Percentiles rank a stretch among this genome's conserved stretches.
These are phyloP conservation scores for Nephrotoma flavescens DNA, from an alignment of 2,888 invertebrate species.

Conservation along the genomic window DNA sequence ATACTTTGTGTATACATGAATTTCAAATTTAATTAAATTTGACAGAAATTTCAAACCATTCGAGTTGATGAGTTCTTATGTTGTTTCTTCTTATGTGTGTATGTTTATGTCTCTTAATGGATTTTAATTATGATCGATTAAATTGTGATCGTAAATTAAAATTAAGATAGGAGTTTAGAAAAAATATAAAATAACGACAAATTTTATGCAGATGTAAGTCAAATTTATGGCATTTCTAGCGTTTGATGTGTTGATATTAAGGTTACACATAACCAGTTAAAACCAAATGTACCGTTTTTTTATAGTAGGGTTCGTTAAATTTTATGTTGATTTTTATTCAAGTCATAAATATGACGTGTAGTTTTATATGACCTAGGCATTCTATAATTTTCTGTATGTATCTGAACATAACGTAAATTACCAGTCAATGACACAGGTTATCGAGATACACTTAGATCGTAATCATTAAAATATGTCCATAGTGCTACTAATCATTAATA, in stretches of 20 bases:
- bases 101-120: neutral
- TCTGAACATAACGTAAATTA: too few species aligned
- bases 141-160: neutral
- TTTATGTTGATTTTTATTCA: too few species aligned
- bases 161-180: neutral
- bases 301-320: too few species aligned
- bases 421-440: too few species aligned
- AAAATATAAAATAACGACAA: neutral
- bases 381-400: too few species aligned
- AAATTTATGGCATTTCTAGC: neutral
- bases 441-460: too few species aligned
- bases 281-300: neutral
- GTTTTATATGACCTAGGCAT: too few species aligned
- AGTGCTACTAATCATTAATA: too few species aligned
- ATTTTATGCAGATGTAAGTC: neutral
- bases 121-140: neutral
- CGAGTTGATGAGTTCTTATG: neutral
- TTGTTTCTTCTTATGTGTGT: neutral
- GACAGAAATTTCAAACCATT: neutral
- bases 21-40: neutral
- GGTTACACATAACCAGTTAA: neutral
- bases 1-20: neutral
- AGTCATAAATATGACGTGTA: too few species aligned
- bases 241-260: neutral
- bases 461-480: too few species aligned